Evolutionary conservation across 2,113 vertebrate genomes (phyloP).

Genomic region (Crotalus tigris): DNA sequence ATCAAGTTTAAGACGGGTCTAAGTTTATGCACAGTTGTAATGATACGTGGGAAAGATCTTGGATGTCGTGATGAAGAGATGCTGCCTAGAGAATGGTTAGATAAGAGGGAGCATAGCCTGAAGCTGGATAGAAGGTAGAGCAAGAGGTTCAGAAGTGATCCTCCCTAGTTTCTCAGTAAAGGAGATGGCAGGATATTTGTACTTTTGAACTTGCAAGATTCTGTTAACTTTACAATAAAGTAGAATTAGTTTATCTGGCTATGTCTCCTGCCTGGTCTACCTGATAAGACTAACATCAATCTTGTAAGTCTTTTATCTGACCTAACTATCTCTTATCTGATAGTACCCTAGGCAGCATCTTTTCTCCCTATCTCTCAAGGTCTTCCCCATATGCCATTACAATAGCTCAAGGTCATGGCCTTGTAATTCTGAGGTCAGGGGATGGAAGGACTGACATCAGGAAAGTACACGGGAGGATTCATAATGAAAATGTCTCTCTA

Average conservation of each 20-base stretch:
- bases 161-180: not conserved
- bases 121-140: not conserved
- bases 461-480: not conserved
- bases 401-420: not conserved
- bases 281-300: not conserved
- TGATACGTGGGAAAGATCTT: not conserved
- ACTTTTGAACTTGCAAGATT: not conserved
- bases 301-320: not conserved
- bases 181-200: not conserved
- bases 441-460: not conserved
- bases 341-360: not conserved
- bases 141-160: not conserved
- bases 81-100: not conserved
- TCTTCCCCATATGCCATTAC: not conserved
- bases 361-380: not conserved
- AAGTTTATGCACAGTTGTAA: not conserved
- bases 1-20: not conserved
- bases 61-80: not conserved
- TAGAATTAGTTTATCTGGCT: not conserved
- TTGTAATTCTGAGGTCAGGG: not conserved
- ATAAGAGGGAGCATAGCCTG: not conserved
- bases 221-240: not conserved
- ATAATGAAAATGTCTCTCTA: not conserved
- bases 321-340: not conserved
- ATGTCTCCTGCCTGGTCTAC: not conserved